Evolutionary conservation across 2,113 vertebrate species (phyloP), one percentile per base, ranked within the genome.

Genomic region (Damaliscus lunatus): DNA sequence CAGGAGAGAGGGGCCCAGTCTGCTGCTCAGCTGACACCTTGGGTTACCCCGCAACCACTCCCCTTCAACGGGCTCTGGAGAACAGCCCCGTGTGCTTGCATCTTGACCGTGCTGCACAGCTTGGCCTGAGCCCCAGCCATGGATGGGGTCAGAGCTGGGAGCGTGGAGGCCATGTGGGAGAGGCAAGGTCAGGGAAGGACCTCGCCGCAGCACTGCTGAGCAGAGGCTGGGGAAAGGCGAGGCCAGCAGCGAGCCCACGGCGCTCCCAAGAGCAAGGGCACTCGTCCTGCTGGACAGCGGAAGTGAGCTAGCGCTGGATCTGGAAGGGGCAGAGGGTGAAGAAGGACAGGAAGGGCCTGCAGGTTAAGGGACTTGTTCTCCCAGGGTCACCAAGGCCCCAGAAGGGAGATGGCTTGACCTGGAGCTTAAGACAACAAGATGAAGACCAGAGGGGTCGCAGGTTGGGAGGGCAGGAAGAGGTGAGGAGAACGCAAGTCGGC

Each of bases 291-390:
- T 13, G 3, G 25, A 5, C 29, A 52, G 43, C 23, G 25, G 40
- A 6, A n/a, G 1, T 4, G 17, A 46, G 13, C 14, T 16, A 31
- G 43, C 0, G 0, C 10, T 53, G n/a, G 12, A 55, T 23, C 33
- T 43, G 8, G 48, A 46, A 88, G 55, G 48, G 40, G 40, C 55
- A 77, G 21, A 33, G 53, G 33, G 71, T 36, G 15, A 71, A 59
- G 6, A 43, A 36, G 36, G 31, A 88, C 62, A 15, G 46, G 43
- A 92, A 31, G n/a, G 23, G 43, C 46, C 43, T 90, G 43, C 11
- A 33, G 6, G 40, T 14, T 3, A 7, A 59, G n/a, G 86, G 43
- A 64, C 10, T 4, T 25, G 29, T 6, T 27, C 12, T 13, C 43
- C 93, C 64, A 14, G n/a, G 14, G 74, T 77, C 91, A 77, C 19